Evolutionary conservation across 2,113 vertebrate genomes (phyloP).

Genomic region (Rhinopomastus cyanomelas): DNA sequence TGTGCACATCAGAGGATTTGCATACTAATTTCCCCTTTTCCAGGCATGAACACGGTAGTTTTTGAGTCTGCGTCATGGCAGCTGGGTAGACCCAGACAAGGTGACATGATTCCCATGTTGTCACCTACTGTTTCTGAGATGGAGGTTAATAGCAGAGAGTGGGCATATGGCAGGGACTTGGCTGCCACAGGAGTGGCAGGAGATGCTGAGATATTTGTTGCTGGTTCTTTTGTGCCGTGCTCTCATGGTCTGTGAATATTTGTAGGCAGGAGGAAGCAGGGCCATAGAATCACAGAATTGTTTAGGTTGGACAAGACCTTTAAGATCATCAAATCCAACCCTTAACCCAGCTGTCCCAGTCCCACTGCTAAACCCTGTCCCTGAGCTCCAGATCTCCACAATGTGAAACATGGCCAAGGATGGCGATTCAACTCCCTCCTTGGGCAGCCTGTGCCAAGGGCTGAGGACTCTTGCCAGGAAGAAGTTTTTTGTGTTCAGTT

Average conservation of each 20-base stretch:
- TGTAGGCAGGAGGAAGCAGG: not conserved
- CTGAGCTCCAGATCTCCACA: too few species aligned
- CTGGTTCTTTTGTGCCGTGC: not conserved
- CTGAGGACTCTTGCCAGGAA: too few species aligned
- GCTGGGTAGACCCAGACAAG: not conserved
- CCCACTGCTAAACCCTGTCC: too few species aligned
- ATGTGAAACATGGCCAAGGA: too few species aligned
- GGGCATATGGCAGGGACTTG: not conserved
- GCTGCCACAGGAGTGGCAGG: not conserved
- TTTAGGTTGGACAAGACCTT: too few species aligned
- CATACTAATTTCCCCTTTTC: constrained; percentile 36
- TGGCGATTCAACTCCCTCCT: too few species aligned
- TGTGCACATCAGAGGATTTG: constrained; percentile 64
- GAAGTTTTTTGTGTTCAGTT: too few species aligned
- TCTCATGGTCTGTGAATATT: not conserved
- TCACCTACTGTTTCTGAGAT: not conserved
- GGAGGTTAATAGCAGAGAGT: not conserved
- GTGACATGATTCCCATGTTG: not conserved
- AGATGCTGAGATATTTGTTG: not conserved
- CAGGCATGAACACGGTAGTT: not conserved
- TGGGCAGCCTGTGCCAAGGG: too few species aligned
- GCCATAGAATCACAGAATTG: not conserved
- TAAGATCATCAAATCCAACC: too few species aligned
- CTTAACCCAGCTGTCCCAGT: too few species aligned
- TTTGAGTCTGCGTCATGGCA: too few species aligned